phyloP scores from a whole-genome alignment of 2,888 invertebrate genomes.

The Invenusta paracnida region DNA sequence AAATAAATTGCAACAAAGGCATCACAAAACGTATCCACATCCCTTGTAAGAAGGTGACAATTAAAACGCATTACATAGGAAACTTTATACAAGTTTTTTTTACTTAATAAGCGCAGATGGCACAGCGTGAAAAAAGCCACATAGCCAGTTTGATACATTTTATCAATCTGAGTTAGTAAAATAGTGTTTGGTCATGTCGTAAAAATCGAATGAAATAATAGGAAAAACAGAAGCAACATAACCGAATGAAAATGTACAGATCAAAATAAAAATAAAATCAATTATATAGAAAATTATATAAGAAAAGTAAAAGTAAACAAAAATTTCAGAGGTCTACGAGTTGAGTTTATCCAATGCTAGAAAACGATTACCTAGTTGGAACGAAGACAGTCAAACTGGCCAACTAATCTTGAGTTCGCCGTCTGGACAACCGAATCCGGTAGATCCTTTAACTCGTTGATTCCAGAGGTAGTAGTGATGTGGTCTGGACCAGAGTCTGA shows the following conservation, averaged over 20 bases:
- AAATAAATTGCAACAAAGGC: neutral
- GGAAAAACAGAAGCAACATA: neutral
- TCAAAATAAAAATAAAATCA: neutral
- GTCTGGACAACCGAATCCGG: neutral
- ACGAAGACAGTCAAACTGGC: neutral
- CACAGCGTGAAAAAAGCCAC: neutral
- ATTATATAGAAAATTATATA: neutral
- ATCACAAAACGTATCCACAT: conserved; percentile 9
- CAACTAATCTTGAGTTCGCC: neutral
- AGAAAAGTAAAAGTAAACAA: neutral
- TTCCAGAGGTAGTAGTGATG: neutral
- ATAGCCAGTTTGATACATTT: neutral
- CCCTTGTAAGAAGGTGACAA: conserved; percentile 5
- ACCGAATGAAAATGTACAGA: neutral
- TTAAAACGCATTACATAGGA: neutral
- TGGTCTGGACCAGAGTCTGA: neutral
- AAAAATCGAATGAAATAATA: neutral
- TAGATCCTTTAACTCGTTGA: neutral
- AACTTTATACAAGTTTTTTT: conserved; percentile 1
- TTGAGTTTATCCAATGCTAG: neutral
- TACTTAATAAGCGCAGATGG: neutral
- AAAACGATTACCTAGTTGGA: neutral
- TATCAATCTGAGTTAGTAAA: neutral
- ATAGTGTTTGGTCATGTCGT: neutral
- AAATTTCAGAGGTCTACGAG: neutral